These are phyloP conservation scores for Habropoda laboriosa DNA, from an alignment of 1,140 invertebrate species.

Conservation along the genomic window DNA sequence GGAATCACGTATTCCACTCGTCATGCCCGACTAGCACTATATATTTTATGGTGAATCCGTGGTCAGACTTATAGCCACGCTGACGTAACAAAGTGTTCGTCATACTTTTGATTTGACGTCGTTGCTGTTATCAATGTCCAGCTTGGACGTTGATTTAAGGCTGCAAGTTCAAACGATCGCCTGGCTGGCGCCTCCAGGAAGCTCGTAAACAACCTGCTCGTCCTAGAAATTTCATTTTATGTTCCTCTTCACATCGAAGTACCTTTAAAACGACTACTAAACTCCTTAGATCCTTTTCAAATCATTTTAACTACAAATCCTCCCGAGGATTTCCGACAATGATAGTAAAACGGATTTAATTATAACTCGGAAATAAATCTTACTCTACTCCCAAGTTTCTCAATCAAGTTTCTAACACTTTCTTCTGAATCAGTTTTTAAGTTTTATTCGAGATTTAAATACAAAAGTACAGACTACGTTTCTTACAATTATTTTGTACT, in stretches of 20 bases:
- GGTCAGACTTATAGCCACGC: slow-evolving; percentile 27
- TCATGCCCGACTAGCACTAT: slow-evolving; percentile 39
- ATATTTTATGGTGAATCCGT: slow-evolving; percentile 60
- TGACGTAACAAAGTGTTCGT: slow-evolving; percentile 33
- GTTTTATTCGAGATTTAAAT: too few species aligned
- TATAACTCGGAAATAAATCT: too few species aligned
- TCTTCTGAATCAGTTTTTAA: too few species aligned
- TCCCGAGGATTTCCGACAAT: too few species aligned
- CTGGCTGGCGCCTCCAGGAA: slow-evolving; percentile 14
- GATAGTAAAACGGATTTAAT: too few species aligned
- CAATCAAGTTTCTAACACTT: too few species aligned
- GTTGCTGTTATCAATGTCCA: slow-evolving; percentile 31
- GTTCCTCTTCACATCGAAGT: neutral
- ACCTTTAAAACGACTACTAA: too few species aligned
- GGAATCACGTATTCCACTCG: slow-evolving; percentile 54
- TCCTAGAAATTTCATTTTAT: neutral
- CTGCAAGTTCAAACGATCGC: slow-evolving; percentile 4
- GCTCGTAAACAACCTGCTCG: slow-evolving; percentile 27
- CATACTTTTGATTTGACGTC: slow-evolving; percentile 53
- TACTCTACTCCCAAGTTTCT: too few species aligned
- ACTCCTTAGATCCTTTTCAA: neutral
- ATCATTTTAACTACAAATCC: too few species aligned
- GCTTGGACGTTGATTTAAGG: slow-evolving; percentile 39
- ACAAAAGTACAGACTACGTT: too few species aligned
- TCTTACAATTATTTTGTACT: too few species aligned